Evolutionary conservation across 2,797 vertebrate species (phyloP), one percentile per base, ranked within the genome.

Genomic region (Molothrus aeneus): DNA sequence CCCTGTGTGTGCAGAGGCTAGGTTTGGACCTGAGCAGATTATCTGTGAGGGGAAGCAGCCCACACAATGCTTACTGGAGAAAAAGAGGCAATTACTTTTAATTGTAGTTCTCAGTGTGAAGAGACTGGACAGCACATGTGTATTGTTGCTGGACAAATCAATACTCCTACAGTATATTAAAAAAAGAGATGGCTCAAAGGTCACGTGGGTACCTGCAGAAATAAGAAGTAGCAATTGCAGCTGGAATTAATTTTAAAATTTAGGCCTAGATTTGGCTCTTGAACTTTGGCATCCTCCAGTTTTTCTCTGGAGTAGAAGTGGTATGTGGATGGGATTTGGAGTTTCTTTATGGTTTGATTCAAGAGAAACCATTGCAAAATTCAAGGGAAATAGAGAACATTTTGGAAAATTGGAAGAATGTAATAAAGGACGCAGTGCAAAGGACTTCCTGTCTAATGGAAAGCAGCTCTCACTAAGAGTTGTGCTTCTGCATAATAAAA

Each of bases 61-160:
- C 92, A 91, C 78, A 91, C 42, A 68, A 45, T 60, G 26, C 80
- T 84, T 92, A 86, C 48, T 25, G 47, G 63, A 94, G 84, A 83
- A 94, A 80, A 84, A 82, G 68, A 94, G 16, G 56, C 51, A 95
- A 80, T 96, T 96, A 71, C 84, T 87, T 96, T 93, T 84, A 96
- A 80, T 57, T 88, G 72, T 66, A 87, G 34, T 17, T 82, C 73
- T 94, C 82, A 68, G 32, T 31, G 53, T 36, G 50, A 93, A 69
- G 29, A 80, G 32, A 57, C 59, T 90, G 38, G 51, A 73, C 78
- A 81, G 45, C 77, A 89, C 21, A 17, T 17, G 75, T 56, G 36
- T 78, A 69, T 90, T 24, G 2, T 28, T 91, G 21, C 53, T 71
- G 40, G 71, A 26, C 51, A 85, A 93, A 95, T 95, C 95, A 92